Evolutionary conservation across 2,888 invertebrate species (phyloP).

Genomic region (Leucophenga montana): DNA sequence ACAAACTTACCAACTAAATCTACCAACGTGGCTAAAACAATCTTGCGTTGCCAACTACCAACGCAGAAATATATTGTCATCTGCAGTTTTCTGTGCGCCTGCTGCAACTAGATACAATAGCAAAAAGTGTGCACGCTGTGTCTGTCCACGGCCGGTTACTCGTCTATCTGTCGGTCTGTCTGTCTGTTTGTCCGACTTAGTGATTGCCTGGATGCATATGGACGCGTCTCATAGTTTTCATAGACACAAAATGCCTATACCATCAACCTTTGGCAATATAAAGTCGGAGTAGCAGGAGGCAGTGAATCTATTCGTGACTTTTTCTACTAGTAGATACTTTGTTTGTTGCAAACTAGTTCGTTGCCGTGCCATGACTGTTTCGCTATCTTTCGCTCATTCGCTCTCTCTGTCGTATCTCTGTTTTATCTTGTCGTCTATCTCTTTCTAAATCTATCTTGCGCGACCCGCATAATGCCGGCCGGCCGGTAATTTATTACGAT

Average conservation of each 20-base stretch:
- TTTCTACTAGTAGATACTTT: not conserved
- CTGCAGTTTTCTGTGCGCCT: slow-evolving; percentile 65
- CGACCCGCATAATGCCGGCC: slow-evolving; percentile 40
- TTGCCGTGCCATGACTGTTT: not conserved
- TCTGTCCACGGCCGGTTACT: not conserved
- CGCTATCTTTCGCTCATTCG: not conserved
- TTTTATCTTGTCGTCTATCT: not conserved
- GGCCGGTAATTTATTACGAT: slow-evolving; percentile 58
- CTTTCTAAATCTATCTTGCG: slow-evolving; percentile 20
- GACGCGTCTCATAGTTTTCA: no score
- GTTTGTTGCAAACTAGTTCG: no score
- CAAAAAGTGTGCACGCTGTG: slow-evolving; percentile 62
- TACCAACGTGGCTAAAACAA: slow-evolving; percentile 32
- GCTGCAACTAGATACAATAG: slow-evolving; percentile 72
- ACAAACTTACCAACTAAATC: not conserved
- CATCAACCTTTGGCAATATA: no score
- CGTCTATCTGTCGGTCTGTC: no score
- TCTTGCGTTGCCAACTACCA: slow-evolving; percentile 15
- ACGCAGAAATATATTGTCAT: no score
- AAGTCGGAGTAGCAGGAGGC: slow-evolving; percentile 12
- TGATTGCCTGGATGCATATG: no score
- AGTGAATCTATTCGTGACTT: slow-evolving; percentile 31
- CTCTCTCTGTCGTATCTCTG: not conserved
- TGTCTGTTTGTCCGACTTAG: not conserved
- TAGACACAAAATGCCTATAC: no score